phyloP scores from a whole-genome alignment of 1,140 invertebrate species.

The Aphaenogaster floridana region DNA sequence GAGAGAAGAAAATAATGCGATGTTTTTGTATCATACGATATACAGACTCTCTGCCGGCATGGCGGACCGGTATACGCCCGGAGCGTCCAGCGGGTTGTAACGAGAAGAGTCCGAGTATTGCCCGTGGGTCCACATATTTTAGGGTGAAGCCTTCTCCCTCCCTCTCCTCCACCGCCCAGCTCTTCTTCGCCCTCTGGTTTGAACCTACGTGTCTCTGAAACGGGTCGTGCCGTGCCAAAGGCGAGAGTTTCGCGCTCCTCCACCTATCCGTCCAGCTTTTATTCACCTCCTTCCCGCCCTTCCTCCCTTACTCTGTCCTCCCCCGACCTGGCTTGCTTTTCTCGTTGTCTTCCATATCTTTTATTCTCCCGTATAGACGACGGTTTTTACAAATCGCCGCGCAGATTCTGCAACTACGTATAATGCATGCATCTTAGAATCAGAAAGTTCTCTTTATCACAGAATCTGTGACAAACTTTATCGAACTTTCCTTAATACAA shows the following conservation, averaged over 20 bases:
- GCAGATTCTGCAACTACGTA: not conserved
- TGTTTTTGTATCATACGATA: conserved; percentile 86
- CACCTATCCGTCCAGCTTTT: conserved; percentile 43
- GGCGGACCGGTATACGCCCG: conserved; percentile 75
- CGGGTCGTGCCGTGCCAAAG: conserved; percentile 82
- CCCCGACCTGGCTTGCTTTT: not conserved
- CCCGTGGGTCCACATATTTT: conserved; percentile 85
- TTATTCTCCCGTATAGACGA: not conserved
- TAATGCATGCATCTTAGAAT: not conserved
- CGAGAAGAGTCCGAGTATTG: conserved; percentile 84
- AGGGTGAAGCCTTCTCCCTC: conserved; percentile 82
- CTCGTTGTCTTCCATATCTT: conserved; percentile 26
- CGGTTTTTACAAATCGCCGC: not conserved
- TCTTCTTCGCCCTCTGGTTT: conserved; percentile 76
- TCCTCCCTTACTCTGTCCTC: not conserved
- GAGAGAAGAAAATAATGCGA: conserved; percentile 84
- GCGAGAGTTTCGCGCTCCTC: conserved; percentile 69
- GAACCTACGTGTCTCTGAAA: conserved; percentile 83
- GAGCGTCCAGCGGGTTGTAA: conserved; percentile 82
- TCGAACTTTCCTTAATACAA: not conserved
- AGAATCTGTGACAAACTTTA: not conserved
- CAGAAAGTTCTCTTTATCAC: not conserved
- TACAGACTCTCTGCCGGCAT: conserved; percentile 76
- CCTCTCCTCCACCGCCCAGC: conserved; percentile 59
- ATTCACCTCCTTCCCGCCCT: not conserved